Percentiles rank a stretch among this genome's conserved stretches.
phyloP scores from a whole-genome alignment of 2,888 invertebrate genomes.

The Rhingia campestris region DNA sequence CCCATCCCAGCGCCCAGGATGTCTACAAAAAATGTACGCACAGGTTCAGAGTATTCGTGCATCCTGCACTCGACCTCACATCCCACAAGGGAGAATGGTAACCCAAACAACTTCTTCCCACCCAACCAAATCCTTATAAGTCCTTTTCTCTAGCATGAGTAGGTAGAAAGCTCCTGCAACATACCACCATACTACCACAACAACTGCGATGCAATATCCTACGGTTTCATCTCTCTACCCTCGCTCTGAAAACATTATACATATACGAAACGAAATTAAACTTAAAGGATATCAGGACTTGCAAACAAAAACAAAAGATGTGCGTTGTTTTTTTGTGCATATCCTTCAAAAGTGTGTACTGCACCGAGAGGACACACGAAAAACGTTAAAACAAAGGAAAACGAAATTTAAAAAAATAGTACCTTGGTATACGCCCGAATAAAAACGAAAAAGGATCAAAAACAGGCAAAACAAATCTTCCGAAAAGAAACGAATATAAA shows the following conservation, averaged over 20 bases:
- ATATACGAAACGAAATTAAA: constrained; percentile 45
- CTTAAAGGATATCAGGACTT: constrained; percentile 47
- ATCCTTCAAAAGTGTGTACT: constrained; percentile 29
- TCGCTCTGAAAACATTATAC: neutral
- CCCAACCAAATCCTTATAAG: neutral
- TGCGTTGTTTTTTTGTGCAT: constrained; percentile 59
- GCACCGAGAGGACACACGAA: constrained; percentile 32
- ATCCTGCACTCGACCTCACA: neutral
- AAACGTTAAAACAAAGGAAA: constrained; percentile 11
- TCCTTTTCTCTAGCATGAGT: constrained; percentile 12
- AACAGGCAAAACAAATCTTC: constrained; percentile 9
- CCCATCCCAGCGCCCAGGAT: neutral
- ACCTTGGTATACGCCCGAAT: neutral
- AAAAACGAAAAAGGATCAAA: constrained; percentile 19
- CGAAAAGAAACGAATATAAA: constrained; percentile 45
- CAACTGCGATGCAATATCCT: constrained; percentile 10
- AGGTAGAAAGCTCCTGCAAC: neutral
- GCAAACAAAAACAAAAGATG: constrained; percentile 59
- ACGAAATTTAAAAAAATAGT: constrained; percentile 5
- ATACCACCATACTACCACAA: neutral
- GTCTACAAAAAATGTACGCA: constrained; percentile 10
- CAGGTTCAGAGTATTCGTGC: neutral
- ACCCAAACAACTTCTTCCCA: neutral
- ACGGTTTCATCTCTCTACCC: constrained; percentile 15
- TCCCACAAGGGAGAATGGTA: neutral